Evolutionary conservation across 2,113 vertebrate species (phyloP).

Genomic region (Leucosticte australis): DNA sequence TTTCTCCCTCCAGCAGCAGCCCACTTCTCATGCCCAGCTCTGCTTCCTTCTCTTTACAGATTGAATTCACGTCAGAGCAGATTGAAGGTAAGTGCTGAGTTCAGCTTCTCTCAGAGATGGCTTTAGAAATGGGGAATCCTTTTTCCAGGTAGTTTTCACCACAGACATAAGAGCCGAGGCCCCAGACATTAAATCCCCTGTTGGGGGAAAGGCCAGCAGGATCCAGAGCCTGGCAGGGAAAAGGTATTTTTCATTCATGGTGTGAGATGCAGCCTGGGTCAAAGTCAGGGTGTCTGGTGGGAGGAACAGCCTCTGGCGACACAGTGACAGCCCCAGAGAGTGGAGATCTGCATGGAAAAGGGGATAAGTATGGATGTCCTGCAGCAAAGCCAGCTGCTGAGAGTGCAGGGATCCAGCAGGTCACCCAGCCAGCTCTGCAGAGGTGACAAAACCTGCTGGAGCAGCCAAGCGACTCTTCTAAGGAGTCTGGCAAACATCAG

Average conservation of each 20-base stretch:
- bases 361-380: neutral
- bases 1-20: fast-evolving
- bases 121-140: neutral
- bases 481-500: neutral
- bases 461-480: neutral
- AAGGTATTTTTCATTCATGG: neutral
- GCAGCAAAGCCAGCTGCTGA: neutral
- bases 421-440: neutral
- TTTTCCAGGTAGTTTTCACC: neutral
- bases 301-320: neutral
- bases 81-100: constrained; percentile 77
- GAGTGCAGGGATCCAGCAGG: neutral
- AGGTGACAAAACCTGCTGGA: neutral
- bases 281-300: neutral
- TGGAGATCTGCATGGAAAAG: fast-evolving
- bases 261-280: neutral
- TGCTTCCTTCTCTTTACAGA: constrained; percentile 46
- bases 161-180: fast-evolving
- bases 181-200: neutral
- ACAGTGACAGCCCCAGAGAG: neutral
- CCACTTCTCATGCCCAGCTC: neutral
- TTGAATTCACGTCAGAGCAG: constrained; percentile 83
- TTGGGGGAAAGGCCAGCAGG: neutral
- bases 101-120: neutral
- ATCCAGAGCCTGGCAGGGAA: neutral